Evolutionary conservation across 2,113 vertebrate genomes (phyloP).

Genomic region (Plectropomus leopardus): DNA sequence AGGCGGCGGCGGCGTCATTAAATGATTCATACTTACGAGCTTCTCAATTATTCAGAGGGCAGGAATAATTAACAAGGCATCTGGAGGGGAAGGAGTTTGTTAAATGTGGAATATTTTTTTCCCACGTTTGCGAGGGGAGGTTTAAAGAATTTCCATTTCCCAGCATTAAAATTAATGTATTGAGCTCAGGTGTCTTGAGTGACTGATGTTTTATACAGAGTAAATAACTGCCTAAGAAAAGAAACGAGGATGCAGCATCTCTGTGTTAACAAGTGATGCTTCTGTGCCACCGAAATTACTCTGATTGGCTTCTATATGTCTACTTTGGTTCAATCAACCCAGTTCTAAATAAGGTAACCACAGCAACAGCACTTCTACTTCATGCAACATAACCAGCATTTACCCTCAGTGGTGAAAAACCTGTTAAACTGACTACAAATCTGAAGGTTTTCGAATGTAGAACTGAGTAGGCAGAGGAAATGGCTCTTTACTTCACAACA

Average conservation of each 20-base stretch:
- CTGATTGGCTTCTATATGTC: not conserved
- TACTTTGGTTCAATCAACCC: not conserved
- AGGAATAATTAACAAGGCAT: slow-evolving; percentile 77
- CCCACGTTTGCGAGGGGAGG: not conserved
- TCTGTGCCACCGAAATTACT: not conserved
- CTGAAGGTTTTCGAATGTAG: not conserved
- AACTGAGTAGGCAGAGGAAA: not conserved
- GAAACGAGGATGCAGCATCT: not conserved
- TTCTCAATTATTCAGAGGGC: slow-evolving; percentile 79
- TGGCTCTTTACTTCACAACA: not conserved
- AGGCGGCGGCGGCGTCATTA: slow-evolving; percentile 46
- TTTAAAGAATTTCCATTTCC: slow-evolving; percentile 26
- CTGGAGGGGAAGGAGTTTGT: slow-evolving; percentile 61
- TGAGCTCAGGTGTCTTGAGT: slow-evolving; percentile 7
- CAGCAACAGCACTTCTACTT: not conserved
- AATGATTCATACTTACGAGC: slow-evolving; percentile 78
- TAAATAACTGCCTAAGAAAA: slow-evolving; percentile 7
- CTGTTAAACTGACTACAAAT: not conserved
- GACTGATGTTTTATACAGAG: slow-evolving; percentile 13
- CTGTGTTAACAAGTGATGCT: not conserved
- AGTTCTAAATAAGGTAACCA: not conserved
- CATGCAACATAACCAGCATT: not conserved
- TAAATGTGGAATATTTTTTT: slow-evolving; percentile 37
- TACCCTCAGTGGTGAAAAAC: not conserved
- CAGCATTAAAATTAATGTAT: slow-evolving; percentile 10